A percentile compares a stretch with the other conserved stretches of the same genome.
These are phyloP conservation scores for Ceyx cyanopectus DNA, from an alignment of 2,113 vertebrate species.

Conservation along the genomic window DNA sequence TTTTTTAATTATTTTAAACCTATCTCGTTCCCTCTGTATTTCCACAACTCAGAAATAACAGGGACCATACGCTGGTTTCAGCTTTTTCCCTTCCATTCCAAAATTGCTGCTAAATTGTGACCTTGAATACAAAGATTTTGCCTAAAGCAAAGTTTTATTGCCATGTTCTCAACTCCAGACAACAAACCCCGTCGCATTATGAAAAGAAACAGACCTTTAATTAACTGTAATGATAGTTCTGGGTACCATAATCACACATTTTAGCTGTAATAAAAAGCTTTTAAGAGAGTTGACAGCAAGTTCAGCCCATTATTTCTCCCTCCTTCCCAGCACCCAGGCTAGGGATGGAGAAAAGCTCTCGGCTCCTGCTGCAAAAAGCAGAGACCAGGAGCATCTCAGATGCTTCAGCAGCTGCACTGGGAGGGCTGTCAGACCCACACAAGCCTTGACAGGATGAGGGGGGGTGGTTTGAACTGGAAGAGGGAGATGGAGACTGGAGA, in stretches of 20 bases:
- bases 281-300: slow-evolving; percentile 42
- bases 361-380: background rate
- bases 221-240: slow-evolving; percentile 68
- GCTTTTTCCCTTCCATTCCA: slow-evolving; percentile 26
- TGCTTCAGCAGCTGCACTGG: fast-evolving
- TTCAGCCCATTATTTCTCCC: slow-evolving; percentile 37
- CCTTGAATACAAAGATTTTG: slow-evolving; percentile 41
- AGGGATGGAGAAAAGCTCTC: background rate
- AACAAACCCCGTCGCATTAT: slow-evolving; percentile 39
- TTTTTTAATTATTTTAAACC: no score
- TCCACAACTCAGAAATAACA: background rate
- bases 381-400: background rate
- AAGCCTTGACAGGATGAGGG: background rate
- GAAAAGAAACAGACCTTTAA: slow-evolving; percentile 63
- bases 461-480: background rate
- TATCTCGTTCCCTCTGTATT: background rate
- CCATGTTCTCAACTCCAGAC: slow-evolving; percentile 27
- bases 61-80: background rate
- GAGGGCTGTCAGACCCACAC: background rate
- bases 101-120: slow-evolving; percentile 46
- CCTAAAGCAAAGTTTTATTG: slow-evolving; percentile 46
- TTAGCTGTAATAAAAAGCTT: slow-evolving; percentile 31
- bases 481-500: background rate
- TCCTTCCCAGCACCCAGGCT: background rate
- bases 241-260: slow-evolving; percentile 45